A percentile compares a stretch with the other conserved stretches of the same genome.
Evolutionary conservation across 1,140 invertebrate species (phyloP).

Genomic region (Hormaphis cornu): DNA sequence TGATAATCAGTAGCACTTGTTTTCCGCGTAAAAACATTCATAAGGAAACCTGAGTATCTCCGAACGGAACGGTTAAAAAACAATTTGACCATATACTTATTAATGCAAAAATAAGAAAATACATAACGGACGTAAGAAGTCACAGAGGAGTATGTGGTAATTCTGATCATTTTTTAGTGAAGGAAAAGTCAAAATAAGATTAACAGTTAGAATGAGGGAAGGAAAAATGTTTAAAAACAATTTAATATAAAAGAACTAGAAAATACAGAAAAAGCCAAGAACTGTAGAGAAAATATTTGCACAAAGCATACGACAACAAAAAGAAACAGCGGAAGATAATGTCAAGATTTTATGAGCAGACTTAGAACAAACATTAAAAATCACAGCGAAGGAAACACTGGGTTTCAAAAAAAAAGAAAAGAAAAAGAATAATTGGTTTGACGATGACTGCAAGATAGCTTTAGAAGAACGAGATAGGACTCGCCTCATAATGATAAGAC

Average conservation of each 20-base stretch:
- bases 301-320: slow-evolving; percentile 1
- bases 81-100: slow-evolving; percentile 29
- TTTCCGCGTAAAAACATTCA: neutral
- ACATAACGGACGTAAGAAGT: slow-evolving; percentile 31
- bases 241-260: neutral
- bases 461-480: neutral
- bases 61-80: slow-evolving; percentile 1
- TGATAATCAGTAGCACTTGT: neutral
- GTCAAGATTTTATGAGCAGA: neutral
- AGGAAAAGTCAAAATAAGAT: slow-evolving; percentile 18
- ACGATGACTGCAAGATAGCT: neutral
- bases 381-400: neutral
- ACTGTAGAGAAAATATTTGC: neutral
- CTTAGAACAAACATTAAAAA: neutral
- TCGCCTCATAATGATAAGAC: neutral
- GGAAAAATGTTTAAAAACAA: neutral
- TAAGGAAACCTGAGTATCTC: neutral
- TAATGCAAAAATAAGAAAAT: slow-evolving; percentile 32
- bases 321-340: slow-evolving; percentile 7
- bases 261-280: neutral
- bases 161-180: slow-evolving; percentile 33
- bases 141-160: slow-evolving; percentile 32
- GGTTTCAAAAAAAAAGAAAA: neutral
- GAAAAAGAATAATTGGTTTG: neutral
- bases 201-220: slow-evolving; percentile 4